These are phyloP conservation scores for Campaea margaritaria DNA, from an alignment of 2,888 invertebrate genomes.

Conservation along the genomic window DNA sequence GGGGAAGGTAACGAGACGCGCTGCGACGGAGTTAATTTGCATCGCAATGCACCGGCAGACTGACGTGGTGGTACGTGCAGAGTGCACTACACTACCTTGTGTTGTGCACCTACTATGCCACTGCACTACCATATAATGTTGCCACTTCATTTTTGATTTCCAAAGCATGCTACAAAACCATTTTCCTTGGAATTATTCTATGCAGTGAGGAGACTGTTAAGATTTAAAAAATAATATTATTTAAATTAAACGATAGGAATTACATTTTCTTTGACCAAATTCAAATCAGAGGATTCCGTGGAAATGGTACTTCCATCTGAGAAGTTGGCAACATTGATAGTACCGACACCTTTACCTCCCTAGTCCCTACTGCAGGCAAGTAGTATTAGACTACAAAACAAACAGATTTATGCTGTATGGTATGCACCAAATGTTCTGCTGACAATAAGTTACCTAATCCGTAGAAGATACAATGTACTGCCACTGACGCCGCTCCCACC, in stretches of 20 bases:
- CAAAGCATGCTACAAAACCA: no score
- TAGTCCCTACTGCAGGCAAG: not conserved
- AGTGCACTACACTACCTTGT: not conserved
- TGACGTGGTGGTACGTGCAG: not conserved
- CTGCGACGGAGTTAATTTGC: constrained; percentile 69
- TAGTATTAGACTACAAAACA: not conserved
- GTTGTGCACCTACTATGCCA: not conserved
- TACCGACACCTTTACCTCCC: no score
- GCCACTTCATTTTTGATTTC: no score
- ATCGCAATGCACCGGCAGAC: constrained; percentile 56
- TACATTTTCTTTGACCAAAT: no score
- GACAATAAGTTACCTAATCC: not conserved
- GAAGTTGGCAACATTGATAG: no score
- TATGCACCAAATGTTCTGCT: not conserved
- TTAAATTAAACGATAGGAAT: no score
- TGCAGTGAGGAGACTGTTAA: no score
- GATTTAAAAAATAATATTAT: no score
- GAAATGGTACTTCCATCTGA: no score
- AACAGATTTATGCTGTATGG: no score
- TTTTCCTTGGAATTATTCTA: no score
- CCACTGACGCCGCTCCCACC: not conserved
- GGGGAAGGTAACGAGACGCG: constrained; percentile 36
- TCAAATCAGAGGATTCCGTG: no score
- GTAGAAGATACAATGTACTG: not conserved
- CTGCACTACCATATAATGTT: not conserved